Evolutionary conservation across 1,140 invertebrate species (phyloP), one percentile per base, ranked within the genome.

Genomic region (Drusus annulatus): DNA sequence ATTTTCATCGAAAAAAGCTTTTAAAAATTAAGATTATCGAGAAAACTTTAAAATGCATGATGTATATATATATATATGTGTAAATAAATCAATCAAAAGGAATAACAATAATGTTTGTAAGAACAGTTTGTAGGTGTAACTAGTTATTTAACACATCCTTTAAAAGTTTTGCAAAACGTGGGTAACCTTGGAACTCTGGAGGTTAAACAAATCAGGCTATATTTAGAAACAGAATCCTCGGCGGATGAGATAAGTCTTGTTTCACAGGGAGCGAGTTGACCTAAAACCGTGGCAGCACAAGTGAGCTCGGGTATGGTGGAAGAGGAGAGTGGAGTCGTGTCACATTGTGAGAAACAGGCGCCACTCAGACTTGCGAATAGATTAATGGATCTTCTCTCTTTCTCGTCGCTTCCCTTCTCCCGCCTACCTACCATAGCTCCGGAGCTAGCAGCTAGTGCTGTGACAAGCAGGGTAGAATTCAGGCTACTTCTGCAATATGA

Each of bases 361-460:
- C 90, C 90, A 88, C 88, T 88, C 89, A 90, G 90, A 90, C 90
- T 91, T 91, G 90, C 86, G 87, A 87, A 85, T 89, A 90, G 90
- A 91, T 91, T 91, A 91, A 91, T 91, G 90, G 90, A 91, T 91
- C 90, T 88, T 78, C 87, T 85, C 86, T 58, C 65, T 36, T 51
- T 51, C 69, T 50, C 60, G 54, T 23, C 25, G 52, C 36, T 65
- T 73, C 31, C 78, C 69, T 45, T 63, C 56, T 52, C 69, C 56
- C 56, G 50, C 21, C 78, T 68, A 75, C 71, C 71, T 75, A 23
- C 31, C 6, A 28, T 2, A 6, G 6, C 28, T 6, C 2, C 5
- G 31, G 2, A 45, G 36, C 36, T 45, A 45, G 36, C 8, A 45
- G 36, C 10, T 45, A 45, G 36, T 45, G 19, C 21, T 75, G 71